phyloP scores from a whole-genome alignment of 2,888 invertebrate species.

The Argyresthia goedartella region DNA sequence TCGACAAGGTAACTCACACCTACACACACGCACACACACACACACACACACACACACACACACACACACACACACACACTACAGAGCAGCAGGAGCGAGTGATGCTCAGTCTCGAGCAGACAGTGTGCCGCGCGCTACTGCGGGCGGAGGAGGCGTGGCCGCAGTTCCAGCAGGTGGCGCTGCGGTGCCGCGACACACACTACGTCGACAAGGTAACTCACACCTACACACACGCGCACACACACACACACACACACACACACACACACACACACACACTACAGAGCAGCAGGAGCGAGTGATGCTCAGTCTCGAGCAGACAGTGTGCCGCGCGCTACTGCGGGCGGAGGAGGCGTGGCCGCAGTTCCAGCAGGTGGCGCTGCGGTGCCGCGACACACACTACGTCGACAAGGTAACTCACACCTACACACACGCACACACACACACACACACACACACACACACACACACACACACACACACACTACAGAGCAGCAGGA shows the following conservation, averaged over 20 bases:
- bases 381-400: constrained; percentile 10
- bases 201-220: constrained; percentile 41
- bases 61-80: too few species aligned
- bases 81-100: constrained; percentile 76
- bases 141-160: constrained; percentile 71
- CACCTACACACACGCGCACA: too few species aligned
- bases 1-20: too few species aligned
- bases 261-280: too few species aligned
- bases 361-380: constrained; percentile 61
- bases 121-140: constrained; percentile 79
- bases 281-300: constrained; percentile 73
- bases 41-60: too few species aligned
- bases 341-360: constrained; percentile 71
- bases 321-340: constrained; percentile 79
- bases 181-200: constrained; percentile 36
- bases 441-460: too few species aligned
- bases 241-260: too few species aligned
- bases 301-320: constrained; percentile 65
- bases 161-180: constrained; percentile 61
- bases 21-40: too few species aligned
- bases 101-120: constrained; percentile 65
- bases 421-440: too few species aligned
- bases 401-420: too few species aligned
- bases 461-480: too few species aligned
- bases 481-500: constrained; percentile 60